Conservation (phyloP, 1,140 invertebrate species). For the Drepana arcuata region DNA sequence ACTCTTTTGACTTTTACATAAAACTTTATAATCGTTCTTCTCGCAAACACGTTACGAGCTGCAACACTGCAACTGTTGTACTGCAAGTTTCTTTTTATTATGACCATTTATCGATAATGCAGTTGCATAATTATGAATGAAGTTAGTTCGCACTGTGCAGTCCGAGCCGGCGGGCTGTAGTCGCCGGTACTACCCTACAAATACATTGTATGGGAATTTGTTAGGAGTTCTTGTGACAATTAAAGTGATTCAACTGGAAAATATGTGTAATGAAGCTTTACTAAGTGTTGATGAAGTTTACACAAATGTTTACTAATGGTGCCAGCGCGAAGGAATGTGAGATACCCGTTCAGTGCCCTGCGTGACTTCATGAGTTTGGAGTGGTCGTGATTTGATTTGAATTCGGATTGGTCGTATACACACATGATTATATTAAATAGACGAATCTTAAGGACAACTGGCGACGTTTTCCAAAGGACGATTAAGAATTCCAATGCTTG, state of each 20-base stretch:
- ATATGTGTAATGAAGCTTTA: not conserved
- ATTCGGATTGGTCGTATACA: no score
- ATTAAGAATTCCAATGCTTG: no score
- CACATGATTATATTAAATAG: no score
- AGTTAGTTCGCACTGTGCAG: conserved; percentile 25
- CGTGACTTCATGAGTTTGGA: no score
- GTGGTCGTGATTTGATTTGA: conserved; percentile 4
- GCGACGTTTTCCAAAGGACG: no score
- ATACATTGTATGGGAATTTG: not conserved
- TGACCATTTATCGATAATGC: conserved; percentile 41
- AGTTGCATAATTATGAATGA: conserved; percentile 44
- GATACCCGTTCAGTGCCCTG: no score
- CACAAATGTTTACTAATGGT: not conserved
- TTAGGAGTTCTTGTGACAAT: not conserved
- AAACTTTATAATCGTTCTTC: conserved; percentile 7
- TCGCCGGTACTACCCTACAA: conserved; percentile 24
- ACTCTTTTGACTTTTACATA: not conserved
- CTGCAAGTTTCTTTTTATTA: conserved; percentile 11
- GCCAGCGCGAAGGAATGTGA: no score
- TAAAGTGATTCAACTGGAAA: not conserved
- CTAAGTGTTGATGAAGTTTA: not conserved
- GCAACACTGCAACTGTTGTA: conserved; percentile 9
- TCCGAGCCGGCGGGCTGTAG: conserved; percentile 23
- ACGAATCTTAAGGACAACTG: no score
- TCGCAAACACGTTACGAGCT: conserved; percentile 5